Evolutionary conservation across 2,888 invertebrate species (phyloP).

Genomic region (Cheiracanthium punctorium): DNA sequence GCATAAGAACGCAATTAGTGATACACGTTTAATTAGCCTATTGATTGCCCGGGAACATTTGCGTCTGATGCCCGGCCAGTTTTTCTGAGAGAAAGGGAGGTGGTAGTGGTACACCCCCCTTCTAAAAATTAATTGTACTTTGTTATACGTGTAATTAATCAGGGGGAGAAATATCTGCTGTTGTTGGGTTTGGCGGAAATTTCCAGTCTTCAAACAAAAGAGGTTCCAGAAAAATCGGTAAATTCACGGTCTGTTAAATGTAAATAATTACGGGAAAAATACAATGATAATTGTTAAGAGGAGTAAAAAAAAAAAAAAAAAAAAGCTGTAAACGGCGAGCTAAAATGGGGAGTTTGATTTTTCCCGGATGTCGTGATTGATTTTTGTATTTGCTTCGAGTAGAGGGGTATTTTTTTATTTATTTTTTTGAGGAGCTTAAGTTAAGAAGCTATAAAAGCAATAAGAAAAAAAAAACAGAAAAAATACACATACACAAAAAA

Average conservation of each 20-base stretch:
- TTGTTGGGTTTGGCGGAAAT: slow-evolving; percentile 50
- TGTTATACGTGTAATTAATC: slow-evolving; percentile 67
- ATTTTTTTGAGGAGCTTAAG: too few relatives aligned
- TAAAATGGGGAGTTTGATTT: background rate
- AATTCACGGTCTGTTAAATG: slow-evolving; percentile 63
- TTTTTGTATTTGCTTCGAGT: too few relatives aligned
- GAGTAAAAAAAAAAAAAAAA: slow-evolving; percentile 37
- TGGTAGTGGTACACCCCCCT: slow-evolving; percentile 21
- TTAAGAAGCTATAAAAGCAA: too few relatives aligned
- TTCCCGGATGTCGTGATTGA: slow-evolving; percentile 6
- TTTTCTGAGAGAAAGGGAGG: slow-evolving; percentile 29
- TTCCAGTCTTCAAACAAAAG: slow-evolving; percentile 41
- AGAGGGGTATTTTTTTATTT: too few relatives aligned
- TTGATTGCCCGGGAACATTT: slow-evolving; percentile 51
- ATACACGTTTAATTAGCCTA: slow-evolving; percentile 65
- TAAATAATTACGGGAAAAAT: slow-evolving; percentile 60
- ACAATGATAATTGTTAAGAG: slow-evolving; percentile 37
- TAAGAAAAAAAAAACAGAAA: too few relatives aligned
- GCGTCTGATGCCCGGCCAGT: slow-evolving; percentile 40
- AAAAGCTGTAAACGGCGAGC: slow-evolving; percentile 26
- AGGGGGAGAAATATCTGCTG: slow-evolving; percentile 60
- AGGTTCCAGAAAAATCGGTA: slow-evolving; percentile 59
- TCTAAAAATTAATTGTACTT: slow-evolving; percentile 68
- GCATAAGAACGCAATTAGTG: slow-evolving; percentile 69
- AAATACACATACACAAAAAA: too few relatives aligned